Conservation (phyloP, 2,888 invertebrate species). For the Xylota sylvarum region DNA sequence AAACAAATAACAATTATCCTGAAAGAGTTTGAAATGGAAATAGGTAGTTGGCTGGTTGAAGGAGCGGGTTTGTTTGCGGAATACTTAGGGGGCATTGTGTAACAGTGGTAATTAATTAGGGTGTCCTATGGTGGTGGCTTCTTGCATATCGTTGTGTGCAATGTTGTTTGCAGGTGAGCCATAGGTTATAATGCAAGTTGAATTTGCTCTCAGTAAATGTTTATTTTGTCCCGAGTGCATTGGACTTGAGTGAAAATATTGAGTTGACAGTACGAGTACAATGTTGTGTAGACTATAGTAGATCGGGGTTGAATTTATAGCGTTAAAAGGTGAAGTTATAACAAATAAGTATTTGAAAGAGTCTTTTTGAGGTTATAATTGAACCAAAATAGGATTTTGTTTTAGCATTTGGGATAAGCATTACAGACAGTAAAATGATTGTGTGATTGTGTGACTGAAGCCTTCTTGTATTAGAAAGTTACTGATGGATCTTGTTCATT, state of each 20-base stretch:
- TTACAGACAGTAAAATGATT: too few relatives aligned
- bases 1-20: slow-evolving; percentile 71
- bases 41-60: slow-evolving; percentile 46
- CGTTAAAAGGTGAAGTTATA: too few relatives aligned
- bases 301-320: too few relatives aligned
- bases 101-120: slow-evolving; percentile 64
- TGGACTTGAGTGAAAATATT: neutral
- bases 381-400: too few relatives aligned
- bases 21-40: slow-evolving; percentile 49
- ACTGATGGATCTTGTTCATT: too few relatives aligned
- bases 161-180: slow-evolving; percentile 21
- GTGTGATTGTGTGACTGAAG: too few relatives aligned
- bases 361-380: too few relatives aligned
- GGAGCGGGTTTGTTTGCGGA: slow-evolving; percentile 64
- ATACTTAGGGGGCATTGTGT: slow-evolving; percentile 43
- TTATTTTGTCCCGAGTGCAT: slow-evolving; percentile 1
- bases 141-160: slow-evolving; percentile 35
- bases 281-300: too few relatives aligned
- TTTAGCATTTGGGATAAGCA: too few relatives aligned
- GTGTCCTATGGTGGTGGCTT: slow-evolving; percentile 29
- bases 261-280: too few relatives aligned
- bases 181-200: neutral
- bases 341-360: too few relatives aligned
- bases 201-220: slow-evolving; percentile 31
- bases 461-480: too few relatives aligned